Conservation (phyloP, 2,888 invertebrate species). For the Sinohyriopsis cumingii region DNA sequence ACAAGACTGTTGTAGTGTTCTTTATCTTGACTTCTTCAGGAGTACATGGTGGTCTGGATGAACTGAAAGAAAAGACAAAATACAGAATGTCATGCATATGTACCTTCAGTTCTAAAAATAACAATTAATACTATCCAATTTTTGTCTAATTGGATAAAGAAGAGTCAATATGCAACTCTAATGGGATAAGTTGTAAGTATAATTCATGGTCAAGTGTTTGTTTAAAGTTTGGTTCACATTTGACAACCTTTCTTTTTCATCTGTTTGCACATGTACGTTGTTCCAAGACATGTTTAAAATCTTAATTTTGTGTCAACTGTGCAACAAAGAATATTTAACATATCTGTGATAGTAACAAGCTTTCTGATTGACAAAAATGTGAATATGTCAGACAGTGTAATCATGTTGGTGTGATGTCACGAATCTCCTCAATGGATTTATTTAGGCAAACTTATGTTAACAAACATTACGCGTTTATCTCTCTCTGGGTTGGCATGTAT, state of each 20-base stretch:
- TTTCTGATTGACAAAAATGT: no score
- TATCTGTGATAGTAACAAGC: background rate
- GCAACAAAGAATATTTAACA: background rate
- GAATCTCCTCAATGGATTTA: no score
- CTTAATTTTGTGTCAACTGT: background rate
- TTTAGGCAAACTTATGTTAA: no score
- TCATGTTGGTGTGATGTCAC: no score
- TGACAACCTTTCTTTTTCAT: background rate
- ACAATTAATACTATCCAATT: background rate
- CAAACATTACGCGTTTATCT: no score
- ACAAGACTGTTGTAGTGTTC: background rate
- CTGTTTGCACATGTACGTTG: background rate
- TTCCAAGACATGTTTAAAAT: background rate
- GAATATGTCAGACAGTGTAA: no score
- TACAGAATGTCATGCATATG: background rate
- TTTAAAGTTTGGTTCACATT: no score
- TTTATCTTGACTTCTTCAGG: conserved; percentile 38
- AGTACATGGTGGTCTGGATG: conserved; percentile 66
- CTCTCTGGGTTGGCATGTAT: no score
- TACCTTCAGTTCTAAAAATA: background rate
- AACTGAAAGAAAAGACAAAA: conserved; percentile 54
- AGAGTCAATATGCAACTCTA: background rate
- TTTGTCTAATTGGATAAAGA: no score
- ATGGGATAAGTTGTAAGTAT: background rate
- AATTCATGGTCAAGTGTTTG: background rate